Conservation (phyloP, 2,888 invertebrate species). For the Steinernema scapterisci region DNA sequence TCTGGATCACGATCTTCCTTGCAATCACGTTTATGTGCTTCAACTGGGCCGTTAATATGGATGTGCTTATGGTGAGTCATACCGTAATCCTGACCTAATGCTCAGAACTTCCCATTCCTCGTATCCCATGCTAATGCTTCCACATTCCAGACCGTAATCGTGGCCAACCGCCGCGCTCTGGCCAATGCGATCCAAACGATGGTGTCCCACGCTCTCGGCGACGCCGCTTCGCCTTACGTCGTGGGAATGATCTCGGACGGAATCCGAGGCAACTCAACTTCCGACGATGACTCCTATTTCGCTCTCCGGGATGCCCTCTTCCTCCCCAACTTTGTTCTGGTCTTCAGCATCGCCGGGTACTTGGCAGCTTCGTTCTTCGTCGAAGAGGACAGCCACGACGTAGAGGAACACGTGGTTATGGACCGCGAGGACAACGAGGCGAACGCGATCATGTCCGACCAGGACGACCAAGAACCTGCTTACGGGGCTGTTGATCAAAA, state of each 20-base stretch:
- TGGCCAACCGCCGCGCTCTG: slow-evolving; percentile 90
- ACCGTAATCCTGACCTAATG: slow-evolving; percentile 53
- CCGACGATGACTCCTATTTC: neutral
- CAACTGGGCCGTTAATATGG: slow-evolving; percentile 97
- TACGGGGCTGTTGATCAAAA: neutral
- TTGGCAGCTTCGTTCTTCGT: slow-evolving; percentile 6
- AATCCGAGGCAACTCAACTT: neutral
- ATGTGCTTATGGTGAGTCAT: slow-evolving; percentile 75
- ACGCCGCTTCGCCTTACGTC: slow-evolving; percentile 95
- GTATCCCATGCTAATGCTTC: neutral
- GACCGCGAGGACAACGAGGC: neutral
- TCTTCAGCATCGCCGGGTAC: neutral
- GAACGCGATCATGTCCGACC: neutral
- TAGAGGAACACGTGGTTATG: neutral
- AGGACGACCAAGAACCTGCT: neutral
- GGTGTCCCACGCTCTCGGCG: slow-evolving; percentile 91
- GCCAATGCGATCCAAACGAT: slow-evolving; percentile 97
- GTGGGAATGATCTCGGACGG: slow-evolving; percentile 74
- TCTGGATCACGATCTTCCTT: slow-evolving; percentile 73
- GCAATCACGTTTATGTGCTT: slow-evolving; percentile 80
- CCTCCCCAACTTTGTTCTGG: neutral
- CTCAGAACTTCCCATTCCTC: too few relatives aligned
- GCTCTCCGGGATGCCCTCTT: neutral
- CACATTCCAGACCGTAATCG: slow-evolving; percentile 83
- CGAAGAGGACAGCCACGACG: slow-evolving; percentile 2